Evolutionary conservation across 1,140 invertebrate species (phyloP).

Genomic region (Bombus superbus): DNA sequence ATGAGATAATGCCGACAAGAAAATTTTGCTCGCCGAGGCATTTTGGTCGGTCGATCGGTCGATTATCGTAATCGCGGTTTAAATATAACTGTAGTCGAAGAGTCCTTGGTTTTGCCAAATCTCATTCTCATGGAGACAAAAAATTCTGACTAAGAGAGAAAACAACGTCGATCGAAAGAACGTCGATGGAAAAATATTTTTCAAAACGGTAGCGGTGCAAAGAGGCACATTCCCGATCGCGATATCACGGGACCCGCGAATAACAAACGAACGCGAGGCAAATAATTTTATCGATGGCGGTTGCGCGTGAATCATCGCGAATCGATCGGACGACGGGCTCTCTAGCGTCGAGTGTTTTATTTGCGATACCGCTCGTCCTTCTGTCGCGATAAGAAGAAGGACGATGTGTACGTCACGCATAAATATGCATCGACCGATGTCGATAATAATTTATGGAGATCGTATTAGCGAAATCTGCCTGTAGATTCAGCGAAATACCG

Average conservation of each 20-base stretch:
- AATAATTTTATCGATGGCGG: slow-evolving; percentile 32
- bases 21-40: too few relatives aligned
- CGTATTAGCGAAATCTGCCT: slow-evolving; percentile 2
- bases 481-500: neutral
- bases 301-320: slow-evolving; percentile 28
- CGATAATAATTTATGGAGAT: slow-evolving; percentile 31
- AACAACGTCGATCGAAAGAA: too few relatives aligned
- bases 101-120: neutral
- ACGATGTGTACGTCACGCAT: slow-evolving; percentile 34
- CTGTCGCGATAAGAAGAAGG: slow-evolving; percentile 50
- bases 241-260: neutral
- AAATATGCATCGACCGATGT: slow-evolving; percentile 22
- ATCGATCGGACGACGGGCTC: neutral
- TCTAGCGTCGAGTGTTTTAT: slow-evolving; percentile 8
- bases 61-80: slow-evolving; percentile 12
- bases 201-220: neutral
- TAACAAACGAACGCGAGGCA: neutral
- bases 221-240: too few relatives aligned
- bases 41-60: neutral
- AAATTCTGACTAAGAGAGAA: neutral
- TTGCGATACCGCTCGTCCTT: slow-evolving; percentile 26
- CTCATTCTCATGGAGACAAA: too few relatives aligned
- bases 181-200: neutral
- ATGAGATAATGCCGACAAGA: neutral
- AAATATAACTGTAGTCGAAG: neutral